Percentiles rank a stretch among this genome's conserved stretches.
Evolutionary conservation across 2,113 vertebrate genomes (phyloP).

Genomic region (Myanophis thanlyinensis): DNA sequence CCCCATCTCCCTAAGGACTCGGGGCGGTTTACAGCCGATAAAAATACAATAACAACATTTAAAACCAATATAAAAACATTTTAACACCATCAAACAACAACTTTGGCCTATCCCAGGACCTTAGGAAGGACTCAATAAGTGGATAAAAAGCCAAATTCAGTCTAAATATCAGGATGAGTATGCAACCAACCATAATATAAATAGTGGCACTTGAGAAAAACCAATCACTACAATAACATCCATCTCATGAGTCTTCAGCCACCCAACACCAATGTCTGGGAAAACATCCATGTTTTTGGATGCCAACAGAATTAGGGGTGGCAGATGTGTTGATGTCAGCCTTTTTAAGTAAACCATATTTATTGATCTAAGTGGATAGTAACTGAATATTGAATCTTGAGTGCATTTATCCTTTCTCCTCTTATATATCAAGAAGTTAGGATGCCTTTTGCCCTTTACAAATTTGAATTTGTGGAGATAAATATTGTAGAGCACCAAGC

Average conservation of each 20-base stretch:
- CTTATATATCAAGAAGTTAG: background rate
- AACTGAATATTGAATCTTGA: background rate
- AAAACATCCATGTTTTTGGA: background rate
- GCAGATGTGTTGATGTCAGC: background rate
- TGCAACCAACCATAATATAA: background rate
- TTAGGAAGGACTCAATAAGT: background rate
- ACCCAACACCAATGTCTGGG: background rate
- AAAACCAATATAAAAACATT: too few relatives aligned
- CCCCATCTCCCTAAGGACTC: too few relatives aligned
- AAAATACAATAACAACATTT: too few relatives aligned
- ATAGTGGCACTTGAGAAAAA: background rate
- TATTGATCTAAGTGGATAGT: background rate
- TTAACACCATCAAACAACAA: background rate
- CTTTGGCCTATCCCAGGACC: background rate
- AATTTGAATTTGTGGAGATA: constrained; percentile 55
- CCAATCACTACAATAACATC: background rate
- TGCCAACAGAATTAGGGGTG: background rate
- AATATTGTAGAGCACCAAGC: constrained; percentile 37
- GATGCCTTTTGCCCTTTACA: constrained; percentile 29
- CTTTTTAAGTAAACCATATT: background rate
- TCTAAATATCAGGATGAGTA: background rate
- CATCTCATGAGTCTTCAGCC: background rate
- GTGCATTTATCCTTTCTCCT: background rate
- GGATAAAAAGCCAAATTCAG: background rate
- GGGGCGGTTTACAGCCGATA: too few relatives aligned